Conservation (phyloP, 2,888 invertebrate genomes). For the Julus scandinavius region DNA sequence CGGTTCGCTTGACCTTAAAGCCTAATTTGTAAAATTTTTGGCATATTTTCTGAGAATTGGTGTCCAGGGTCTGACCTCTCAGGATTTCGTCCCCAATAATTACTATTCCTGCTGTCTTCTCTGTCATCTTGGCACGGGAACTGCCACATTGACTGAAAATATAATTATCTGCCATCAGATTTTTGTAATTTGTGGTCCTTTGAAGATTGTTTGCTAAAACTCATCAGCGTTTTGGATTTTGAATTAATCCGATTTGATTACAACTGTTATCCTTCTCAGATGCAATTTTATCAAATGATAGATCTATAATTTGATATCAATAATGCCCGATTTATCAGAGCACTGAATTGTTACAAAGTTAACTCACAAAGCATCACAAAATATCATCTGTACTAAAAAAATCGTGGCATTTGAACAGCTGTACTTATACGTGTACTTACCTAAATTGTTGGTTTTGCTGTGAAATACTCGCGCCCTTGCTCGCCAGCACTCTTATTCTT, state of each 20-base stretch:
- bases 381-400: too few species aligned
- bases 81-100: conserved; percentile 83
- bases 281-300: too few species aligned
- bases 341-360: too few species aligned
- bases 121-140: background rate
- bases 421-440: background rate
- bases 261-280: too few species aligned
- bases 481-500: background rate
- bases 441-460: background rate
- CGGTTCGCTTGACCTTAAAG: conserved; percentile 72
- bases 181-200: too few species aligned
- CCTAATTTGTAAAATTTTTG: conserved; percentile 73
- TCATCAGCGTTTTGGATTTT: background rate
- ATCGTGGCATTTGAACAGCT: too few species aligned
- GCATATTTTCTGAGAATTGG: conserved; percentile 75
- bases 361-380: too few species aligned
- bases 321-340: too few species aligned
- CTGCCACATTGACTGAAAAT: background rate
- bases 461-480: background rate
- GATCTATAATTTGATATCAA: too few species aligned
- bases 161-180: too few species aligned
- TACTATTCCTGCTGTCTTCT: conserved; percentile 59
- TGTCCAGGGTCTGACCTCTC: conserved; percentile 77
- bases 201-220: too few species aligned
- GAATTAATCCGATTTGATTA: background rate